phyloP scores from a whole-genome alignment of 2,797 vertebrate genomes.

The Buceros bicornis region DNA sequence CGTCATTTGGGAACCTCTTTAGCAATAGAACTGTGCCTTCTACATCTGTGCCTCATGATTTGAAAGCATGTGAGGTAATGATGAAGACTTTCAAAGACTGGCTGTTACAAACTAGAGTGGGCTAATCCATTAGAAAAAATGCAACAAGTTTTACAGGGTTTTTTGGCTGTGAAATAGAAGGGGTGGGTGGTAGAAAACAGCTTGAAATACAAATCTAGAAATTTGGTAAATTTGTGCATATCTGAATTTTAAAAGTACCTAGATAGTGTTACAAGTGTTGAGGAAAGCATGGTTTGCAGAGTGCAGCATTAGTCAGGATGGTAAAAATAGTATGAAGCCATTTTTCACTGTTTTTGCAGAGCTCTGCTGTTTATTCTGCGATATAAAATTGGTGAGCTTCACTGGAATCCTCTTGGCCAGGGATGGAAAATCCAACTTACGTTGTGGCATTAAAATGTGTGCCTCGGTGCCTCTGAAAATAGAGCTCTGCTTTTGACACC shows the following conservation, averaged over 20 bases:
- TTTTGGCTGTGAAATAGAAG: not conserved
- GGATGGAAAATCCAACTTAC: constrained; percentile 16
- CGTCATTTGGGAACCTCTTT: not conserved
- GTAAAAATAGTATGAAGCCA: not conserved
- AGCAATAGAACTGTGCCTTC: fast-evolving
- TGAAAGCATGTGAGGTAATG: not conserved
- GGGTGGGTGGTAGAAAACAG: not conserved
- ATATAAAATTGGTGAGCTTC: not conserved
- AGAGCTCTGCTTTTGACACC: constrained; percentile 68
- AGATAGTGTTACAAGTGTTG: fast-evolving
- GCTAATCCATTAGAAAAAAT: not conserved
- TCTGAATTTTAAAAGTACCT: not conserved
- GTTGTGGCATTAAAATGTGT: constrained; percentile 44
- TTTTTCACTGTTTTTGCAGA: not conserved
- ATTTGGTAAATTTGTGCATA: not conserved
- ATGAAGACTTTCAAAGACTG: not conserved
- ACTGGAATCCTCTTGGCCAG: not conserved
- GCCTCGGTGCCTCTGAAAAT: constrained; percentile 40
- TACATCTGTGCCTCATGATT: not conserved
- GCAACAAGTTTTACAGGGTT: not conserved
- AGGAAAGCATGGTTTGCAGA: not conserved
- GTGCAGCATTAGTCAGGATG: fast-evolving
- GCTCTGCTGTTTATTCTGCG: not conserved
- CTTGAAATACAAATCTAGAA: not conserved
- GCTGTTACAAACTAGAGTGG: not conserved